Conservation (phyloP, 2,113 vertebrate genomes). For the Ornithorhynchus anatinus region DNA sequence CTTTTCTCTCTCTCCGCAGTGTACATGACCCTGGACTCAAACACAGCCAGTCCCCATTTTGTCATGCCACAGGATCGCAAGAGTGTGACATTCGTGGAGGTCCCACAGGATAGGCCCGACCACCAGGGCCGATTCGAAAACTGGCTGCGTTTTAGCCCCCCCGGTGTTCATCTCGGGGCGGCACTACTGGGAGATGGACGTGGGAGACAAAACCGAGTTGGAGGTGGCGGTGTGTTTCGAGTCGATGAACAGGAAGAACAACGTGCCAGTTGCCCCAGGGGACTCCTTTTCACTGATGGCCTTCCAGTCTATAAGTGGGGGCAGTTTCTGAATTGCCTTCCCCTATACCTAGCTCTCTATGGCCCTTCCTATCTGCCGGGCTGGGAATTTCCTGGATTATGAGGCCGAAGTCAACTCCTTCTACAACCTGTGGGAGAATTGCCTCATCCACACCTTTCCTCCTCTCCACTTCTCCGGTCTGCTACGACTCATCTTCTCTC, state of each 20-base stretch:
- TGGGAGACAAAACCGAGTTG: slow-evolving; percentile 22
- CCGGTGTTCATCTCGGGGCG: slow-evolving; percentile 42
- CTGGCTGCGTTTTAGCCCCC: slow-evolving; percentile 43
- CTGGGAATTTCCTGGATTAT: neutral
- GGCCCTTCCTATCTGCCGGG: neutral
- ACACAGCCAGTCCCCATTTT: too few relatives aligned
- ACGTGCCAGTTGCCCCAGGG: slow-evolving; percentile 9
- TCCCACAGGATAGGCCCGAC: neutral
- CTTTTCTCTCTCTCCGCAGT: too few relatives aligned
- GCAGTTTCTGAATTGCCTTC: slow-evolving; percentile 51
- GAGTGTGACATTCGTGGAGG: too few relatives aligned
- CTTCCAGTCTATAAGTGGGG: slow-evolving; percentile 43
- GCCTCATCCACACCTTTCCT: neutral
- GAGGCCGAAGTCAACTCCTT: too few relatives aligned
- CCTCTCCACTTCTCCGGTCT: neutral
- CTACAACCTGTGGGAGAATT: too few relatives aligned
- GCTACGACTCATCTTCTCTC: too few relatives aligned
- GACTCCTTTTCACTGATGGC: slow-evolving; percentile 46
- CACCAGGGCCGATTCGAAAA: slow-evolving; percentile 40
- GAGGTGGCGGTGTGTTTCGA: slow-evolving; percentile 65
- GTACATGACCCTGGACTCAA: too few relatives aligned
- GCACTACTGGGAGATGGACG: slow-evolving; percentile 72
- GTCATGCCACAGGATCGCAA: slow-evolving; percentile 40
- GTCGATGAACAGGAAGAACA: slow-evolving; percentile 52
- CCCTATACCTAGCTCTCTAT: neutral